phyloP scores from a whole-genome alignment of 2,797 vertebrate species.

The Thaleichthys pacificus region DNA sequence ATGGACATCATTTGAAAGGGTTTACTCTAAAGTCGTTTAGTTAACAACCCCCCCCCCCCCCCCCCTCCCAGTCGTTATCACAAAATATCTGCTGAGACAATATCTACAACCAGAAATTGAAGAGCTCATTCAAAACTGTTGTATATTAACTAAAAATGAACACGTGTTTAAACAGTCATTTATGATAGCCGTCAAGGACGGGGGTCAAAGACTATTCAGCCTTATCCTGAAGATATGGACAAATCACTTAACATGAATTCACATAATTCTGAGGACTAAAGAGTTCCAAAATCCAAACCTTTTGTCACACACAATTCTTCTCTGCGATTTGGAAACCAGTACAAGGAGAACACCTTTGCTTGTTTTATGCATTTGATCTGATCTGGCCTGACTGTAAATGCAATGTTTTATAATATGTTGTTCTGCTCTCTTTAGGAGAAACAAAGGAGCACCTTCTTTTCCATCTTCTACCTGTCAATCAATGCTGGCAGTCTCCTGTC shows the following conservation, averaged over 20 bases:
- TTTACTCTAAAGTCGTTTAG: no score
- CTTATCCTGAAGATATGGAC: conserved; percentile 9
- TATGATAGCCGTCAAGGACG: conserved; percentile 47
- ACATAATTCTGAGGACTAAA: background rate
- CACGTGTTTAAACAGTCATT: conserved; percentile 13
- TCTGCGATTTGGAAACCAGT: no score
- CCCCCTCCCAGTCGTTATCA: conserved; percentile 18
- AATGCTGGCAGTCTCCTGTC: conserved; percentile 95
- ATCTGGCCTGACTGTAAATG: background rate
- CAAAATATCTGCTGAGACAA: conserved; percentile 34
- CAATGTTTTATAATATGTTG: background rate
- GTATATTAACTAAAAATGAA: conserved; percentile 54
- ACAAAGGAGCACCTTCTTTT: conserved; percentile 90
- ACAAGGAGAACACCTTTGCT: background rate
- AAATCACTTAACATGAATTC: background rate
- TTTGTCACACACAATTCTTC: no score
- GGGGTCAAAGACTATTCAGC: conserved; percentile 24
- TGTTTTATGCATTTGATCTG: background rate
- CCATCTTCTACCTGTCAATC: conserved; percentile 93
- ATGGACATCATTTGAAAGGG: no score
- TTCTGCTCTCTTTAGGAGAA: conserved; percentile 78
- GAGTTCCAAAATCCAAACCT: no score
- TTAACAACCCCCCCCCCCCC: background rate
- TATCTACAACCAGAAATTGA: conserved; percentile 49
- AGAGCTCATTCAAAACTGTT: conserved; percentile 16